Percentiles rank a stretch among this genome's conserved stretches.
phyloP scores from a whole-genome alignment of 2,797 vertebrate genomes.

The Anguilla pacifica region DNA sequence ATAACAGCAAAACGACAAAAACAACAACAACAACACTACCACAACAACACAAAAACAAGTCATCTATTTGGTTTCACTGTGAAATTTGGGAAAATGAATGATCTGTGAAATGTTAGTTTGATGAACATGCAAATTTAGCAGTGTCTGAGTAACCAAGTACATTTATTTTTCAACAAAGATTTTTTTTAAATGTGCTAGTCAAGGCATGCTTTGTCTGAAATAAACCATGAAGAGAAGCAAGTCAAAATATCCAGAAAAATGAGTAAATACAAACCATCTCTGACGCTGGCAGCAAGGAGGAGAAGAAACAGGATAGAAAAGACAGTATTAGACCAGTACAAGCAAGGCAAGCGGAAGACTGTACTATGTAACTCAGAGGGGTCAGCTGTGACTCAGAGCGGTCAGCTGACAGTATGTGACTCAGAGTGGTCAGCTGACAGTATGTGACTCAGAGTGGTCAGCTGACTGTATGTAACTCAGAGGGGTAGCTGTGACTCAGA shows the following conservation, averaged over 20 bases:
- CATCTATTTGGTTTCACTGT: neutral
- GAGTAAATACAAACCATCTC: conserved; percentile 92
- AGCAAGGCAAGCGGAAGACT: conserved; percentile 23
- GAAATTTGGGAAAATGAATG: neutral
- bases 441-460: no score
- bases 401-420: no score
- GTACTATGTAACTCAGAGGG: neutral
- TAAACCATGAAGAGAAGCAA: neutral
- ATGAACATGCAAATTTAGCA: neutral
- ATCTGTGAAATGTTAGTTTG: neutral
- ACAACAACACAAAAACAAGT: neutral
- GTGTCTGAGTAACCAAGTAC: neutral
- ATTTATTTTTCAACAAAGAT: conserved; percentile 17
- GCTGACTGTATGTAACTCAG: no score
- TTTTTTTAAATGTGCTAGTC: neutral
- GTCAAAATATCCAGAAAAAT: neutral
- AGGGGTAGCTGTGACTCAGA: no score
- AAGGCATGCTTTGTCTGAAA: conserved; percentile 2
- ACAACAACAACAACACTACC: neutral
- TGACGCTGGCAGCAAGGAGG: conserved; percentile 84
- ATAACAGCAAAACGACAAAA: neutral
- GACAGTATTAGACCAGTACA: conserved; percentile 48
- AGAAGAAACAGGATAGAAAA: conserved; percentile 64
- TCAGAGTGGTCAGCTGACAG: no score
- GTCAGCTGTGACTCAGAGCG: neutral